Conservation (phyloP, 2,888 invertebrate genomes). For the Neuroscelio doddi region DNA sequence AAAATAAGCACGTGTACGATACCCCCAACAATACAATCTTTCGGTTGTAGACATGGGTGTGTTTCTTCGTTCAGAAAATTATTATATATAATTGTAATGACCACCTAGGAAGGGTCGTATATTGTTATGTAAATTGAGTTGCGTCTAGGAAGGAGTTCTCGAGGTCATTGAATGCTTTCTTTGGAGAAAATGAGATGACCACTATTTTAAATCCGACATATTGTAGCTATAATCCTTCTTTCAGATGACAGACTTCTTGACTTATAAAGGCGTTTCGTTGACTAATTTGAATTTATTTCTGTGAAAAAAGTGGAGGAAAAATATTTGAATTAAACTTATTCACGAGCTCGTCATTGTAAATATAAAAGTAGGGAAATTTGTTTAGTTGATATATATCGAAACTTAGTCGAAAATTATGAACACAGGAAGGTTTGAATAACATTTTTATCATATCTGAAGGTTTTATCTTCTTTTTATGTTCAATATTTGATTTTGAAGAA, state of each 20-base stretch:
- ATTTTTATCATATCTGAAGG: slow-evolving; percentile 4
- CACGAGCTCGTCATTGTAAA: slow-evolving; percentile 11
- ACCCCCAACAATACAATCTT: no score
- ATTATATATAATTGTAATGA: slow-evolving; percentile 27
- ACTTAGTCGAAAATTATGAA: background rate
- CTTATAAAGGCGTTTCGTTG: slow-evolving; percentile 7
- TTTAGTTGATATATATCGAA: slow-evolving; percentile 7
- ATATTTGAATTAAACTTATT: slow-evolving; percentile 9
- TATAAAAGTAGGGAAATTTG: slow-evolving; percentile 4
- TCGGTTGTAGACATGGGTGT: no score
- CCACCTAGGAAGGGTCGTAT: slow-evolving; percentile 17
- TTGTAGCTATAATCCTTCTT: slow-evolving; percentile 17
- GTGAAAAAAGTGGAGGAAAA: slow-evolving; percentile 16
- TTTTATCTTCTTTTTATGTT: background rate
- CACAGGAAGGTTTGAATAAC: background rate
- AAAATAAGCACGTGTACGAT: slow-evolving; percentile 28
- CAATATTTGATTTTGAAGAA: background rate
- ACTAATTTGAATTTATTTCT: slow-evolving; percentile 20
- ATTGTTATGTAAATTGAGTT: slow-evolving; percentile 36
- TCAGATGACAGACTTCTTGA: slow-evolving; percentile 9
- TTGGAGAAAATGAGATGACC: slow-evolving; percentile 5
- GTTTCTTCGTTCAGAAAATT: slow-evolving; percentile 1
- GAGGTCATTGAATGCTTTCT: background rate
- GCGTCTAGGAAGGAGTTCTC: background rate
- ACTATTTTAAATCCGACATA: slow-evolving; percentile 19